phyloP scores from a whole-genome alignment of 2,888 invertebrate species.

The Apoderus coryli region DNA sequence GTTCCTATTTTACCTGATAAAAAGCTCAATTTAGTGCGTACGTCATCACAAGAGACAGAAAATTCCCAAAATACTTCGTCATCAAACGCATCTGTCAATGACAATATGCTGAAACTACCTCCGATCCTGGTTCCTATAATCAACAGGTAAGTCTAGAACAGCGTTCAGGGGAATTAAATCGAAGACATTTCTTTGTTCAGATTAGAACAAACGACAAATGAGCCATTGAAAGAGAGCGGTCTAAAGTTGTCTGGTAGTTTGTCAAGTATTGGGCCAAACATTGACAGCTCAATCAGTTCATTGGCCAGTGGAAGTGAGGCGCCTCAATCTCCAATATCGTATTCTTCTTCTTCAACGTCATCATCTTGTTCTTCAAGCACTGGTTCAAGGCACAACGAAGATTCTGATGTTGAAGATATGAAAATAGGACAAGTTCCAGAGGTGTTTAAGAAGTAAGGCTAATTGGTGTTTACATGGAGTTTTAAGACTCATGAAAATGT shows the following conservation, averaged over 20 bases:
- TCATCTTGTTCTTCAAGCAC: too few relatives aligned
- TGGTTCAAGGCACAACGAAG: too few relatives aligned
- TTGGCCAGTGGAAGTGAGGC: conserved; percentile 26
- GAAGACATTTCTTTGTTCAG: too few relatives aligned
- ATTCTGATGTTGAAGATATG: too few relatives aligned
- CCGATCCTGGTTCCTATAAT: conserved; percentile 58
- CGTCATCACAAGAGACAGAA: conserved; percentile 43
- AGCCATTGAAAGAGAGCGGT: conserved; percentile 6
- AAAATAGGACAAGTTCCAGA: too few relatives aligned
- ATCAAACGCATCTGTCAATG: conserved; percentile 35
- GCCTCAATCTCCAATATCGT: conserved; percentile 10
- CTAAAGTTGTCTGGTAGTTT: conserved; percentile 40
- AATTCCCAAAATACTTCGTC: conserved; percentile 45
- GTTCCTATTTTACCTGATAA: conserved; percentile 37
- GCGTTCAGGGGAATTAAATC: too few relatives aligned
- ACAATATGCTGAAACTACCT: conserved; percentile 47
- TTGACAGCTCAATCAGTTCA: conserved; percentile 41
- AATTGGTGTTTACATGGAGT: too few relatives aligned
- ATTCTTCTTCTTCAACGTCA: too few relatives aligned
- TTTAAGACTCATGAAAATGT: too few relatives aligned
- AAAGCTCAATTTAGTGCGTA: conserved; percentile 33
- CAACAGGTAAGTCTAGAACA: conserved; percentile 40
- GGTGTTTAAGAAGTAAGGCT: too few relatives aligned
- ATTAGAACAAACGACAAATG: background rate
- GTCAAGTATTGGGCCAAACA: conserved; percentile 55